Conservation (phyloP, 2,888 invertebrate species). For the Lomographa bimaculata region DNA sequence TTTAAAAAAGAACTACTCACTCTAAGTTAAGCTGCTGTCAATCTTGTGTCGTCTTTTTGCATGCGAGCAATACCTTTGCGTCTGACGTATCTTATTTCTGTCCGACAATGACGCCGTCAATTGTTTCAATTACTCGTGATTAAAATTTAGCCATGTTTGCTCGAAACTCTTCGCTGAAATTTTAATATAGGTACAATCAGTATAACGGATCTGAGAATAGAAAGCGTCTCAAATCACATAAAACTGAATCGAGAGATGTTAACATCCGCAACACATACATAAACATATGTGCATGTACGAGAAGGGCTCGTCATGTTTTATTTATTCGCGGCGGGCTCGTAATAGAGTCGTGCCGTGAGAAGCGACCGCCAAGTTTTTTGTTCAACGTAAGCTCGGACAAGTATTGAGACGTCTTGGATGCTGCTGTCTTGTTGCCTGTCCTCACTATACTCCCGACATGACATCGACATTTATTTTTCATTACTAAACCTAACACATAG, state of each 20-base stretch:
- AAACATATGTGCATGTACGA: slow-evolving; percentile 67
- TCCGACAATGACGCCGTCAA: slow-evolving; percentile 32
- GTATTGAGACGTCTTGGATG: slow-evolving; percentile 81
- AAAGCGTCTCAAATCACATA: slow-evolving; percentile 74
- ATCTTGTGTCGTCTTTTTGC: slow-evolving; percentile 28
- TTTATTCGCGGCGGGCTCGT: slow-evolving; percentile 78
- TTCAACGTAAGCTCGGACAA: slow-evolving; percentile 61
- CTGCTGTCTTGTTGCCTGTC: slow-evolving; percentile 80
- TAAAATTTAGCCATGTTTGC: slow-evolving; percentile 2
- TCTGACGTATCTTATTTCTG: slow-evolving; percentile 34
- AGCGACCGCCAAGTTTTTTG: slow-evolving; percentile 77
- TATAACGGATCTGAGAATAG: slow-evolving; percentile 44
- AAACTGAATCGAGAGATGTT: slow-evolving; percentile 70
- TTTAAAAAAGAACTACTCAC: slow-evolving; percentile 18
- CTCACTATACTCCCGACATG: slow-evolving; percentile 71
- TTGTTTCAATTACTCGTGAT: slow-evolving; percentile 35
- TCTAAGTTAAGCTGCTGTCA: slow-evolving; percentile 31
- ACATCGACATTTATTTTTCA: slow-evolving; percentile 70
- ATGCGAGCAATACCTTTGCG: slow-evolving; percentile 27
- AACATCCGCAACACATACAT: slow-evolving; percentile 68
- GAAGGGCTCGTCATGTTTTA: slow-evolving; percentile 83
- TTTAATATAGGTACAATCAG: slow-evolving; percentile 34
- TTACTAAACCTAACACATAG: slow-evolving; percentile 25
- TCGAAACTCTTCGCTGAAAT: slow-evolving; percentile 22
- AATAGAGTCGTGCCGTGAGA: slow-evolving; percentile 83